A percentile compares a stretch with the other conserved stretches of the same genome.
These are phyloP conservation scores for Myxocyprinus asiaticus DNA, from an alignment of 2,113 vertebrate species.

Conservation along the genomic window DNA sequence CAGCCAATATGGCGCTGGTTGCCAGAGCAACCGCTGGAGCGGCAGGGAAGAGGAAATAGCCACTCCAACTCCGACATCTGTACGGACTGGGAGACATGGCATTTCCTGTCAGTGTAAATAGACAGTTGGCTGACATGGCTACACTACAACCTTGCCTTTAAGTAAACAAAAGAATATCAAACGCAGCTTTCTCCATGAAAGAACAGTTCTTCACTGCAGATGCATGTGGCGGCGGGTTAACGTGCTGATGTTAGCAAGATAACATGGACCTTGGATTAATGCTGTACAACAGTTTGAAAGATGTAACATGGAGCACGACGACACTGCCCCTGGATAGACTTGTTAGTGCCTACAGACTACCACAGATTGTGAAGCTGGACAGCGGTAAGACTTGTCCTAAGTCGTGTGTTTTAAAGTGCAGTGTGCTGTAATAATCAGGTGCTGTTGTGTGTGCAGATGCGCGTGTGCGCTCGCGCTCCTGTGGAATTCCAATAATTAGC, in stretches of 20 bases:
- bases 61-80: constrained; percentile 29
- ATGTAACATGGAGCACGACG: constrained; percentile 91
- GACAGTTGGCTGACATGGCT: constrained; percentile 70
- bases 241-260: constrained; percentile 56
- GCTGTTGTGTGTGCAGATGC: neutral
- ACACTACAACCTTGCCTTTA: constrained; percentile 42
- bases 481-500: constrained; percentile 52
- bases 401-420: neutral
- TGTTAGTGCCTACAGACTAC: constrained; percentile 88
- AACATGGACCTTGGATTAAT: constrained; percentile 79
- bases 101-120: constrained; percentile 73
- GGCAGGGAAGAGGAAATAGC: constrained; percentile 54
- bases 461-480: constrained; percentile 1
- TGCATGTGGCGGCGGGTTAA: constrained; percentile 51
- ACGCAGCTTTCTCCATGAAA: constrained; percentile 52
- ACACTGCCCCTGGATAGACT: constrained; percentile 88
- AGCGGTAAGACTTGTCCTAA: constrained; percentile 74
- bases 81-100: constrained; percentile 67
- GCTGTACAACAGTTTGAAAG: constrained; percentile 87
- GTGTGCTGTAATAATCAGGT: neutral
- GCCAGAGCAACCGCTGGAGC: constrained; percentile 42
- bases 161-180: constrained; percentile 45
- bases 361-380: constrained; percentile 88
- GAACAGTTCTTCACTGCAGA: constrained; percentile 37
- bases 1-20: constrained; percentile 25